Conservation (phyloP, 92 coral and sea anemone species). For the Heliopora coerulea region DNA sequence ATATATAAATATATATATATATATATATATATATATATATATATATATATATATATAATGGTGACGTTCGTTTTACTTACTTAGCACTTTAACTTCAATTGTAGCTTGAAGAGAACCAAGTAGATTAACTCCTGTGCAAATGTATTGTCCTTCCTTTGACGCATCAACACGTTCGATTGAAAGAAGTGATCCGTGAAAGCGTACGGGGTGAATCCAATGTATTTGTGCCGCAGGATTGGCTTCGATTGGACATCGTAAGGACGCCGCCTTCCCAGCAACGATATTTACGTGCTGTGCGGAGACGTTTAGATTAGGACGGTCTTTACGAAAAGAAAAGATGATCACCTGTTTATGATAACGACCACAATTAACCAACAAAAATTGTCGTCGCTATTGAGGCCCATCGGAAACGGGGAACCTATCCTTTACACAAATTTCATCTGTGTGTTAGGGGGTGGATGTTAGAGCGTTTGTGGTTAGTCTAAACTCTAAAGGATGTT, state of each 20-base stretch:
- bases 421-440: too few relatives aligned
- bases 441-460: too few relatives aligned
- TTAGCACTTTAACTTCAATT: conserved; percentile 57
- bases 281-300: conserved; percentile 1
- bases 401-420: too few relatives aligned
- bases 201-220: conserved; percentile 56
- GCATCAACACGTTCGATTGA: conserved; percentile 8
- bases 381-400: too few relatives aligned
- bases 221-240: conserved; percentile 69
- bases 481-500: too few relatives aligned
- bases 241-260: conserved; percentile 61
- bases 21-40: too few relatives aligned
- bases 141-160: conserved; percentile 64
- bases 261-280: conserved; percentile 42
- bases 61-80: conserved; percentile 30
- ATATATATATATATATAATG: too few relatives aligned
- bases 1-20: too few relatives aligned
- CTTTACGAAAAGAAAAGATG: neutral
- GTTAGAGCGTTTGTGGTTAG: too few relatives aligned
- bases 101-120: conserved; percentile 55
- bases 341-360: neutral
- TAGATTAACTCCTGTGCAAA: conserved; percentile 66
- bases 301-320: neutral
- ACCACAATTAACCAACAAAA: neutral
- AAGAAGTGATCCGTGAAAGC: conserved; percentile 3